phyloP scores from a whole-genome alignment of 2,888 invertebrate species.

The Lymantria dispar region DNA sequence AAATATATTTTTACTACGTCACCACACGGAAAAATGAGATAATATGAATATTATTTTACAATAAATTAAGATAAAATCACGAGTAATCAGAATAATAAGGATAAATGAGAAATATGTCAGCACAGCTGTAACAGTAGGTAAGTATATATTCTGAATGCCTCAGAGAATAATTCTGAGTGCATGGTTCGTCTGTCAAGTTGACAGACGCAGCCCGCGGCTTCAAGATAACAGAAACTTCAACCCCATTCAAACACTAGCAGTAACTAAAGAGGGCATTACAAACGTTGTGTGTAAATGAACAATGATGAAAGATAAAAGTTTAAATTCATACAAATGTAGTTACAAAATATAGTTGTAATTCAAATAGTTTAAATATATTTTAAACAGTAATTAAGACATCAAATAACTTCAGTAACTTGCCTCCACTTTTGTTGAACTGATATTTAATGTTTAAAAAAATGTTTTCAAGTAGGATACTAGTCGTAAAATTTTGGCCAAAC shows the following conservation, averaged over 20 bases:
- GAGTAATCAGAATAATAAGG: no score
- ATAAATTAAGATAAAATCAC: no score
- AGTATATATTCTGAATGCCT: slow-evolving; percentile 4
- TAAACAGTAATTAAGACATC: no score
- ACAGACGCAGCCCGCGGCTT: slow-evolving; percentile 27
- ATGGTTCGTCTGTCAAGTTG: slow-evolving; percentile 28
- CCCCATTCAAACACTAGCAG: slow-evolving; percentile 15
- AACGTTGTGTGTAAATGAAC: neutral
- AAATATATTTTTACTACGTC: no score
- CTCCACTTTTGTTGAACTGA: no score
- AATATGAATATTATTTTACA: no score
- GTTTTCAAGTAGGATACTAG: no score
- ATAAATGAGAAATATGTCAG: neutral
- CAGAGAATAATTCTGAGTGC: slow-evolving; percentile 5
- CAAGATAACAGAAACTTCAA: slow-evolving; percentile 25
- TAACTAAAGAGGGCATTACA: neutral
- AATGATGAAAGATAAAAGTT: neutral
- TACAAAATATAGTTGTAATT: neutral
- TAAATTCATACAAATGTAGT: neutral
- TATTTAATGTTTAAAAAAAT: no score
- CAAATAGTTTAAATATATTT: neutral
- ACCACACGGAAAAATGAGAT: no score
- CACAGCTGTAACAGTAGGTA: no score
- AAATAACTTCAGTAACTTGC: no score
- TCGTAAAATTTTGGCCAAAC: no score